phyloP scores from a whole-genome alignment of 2,113 vertebrate genomes.

The Nycticebus coucang region DNA sequence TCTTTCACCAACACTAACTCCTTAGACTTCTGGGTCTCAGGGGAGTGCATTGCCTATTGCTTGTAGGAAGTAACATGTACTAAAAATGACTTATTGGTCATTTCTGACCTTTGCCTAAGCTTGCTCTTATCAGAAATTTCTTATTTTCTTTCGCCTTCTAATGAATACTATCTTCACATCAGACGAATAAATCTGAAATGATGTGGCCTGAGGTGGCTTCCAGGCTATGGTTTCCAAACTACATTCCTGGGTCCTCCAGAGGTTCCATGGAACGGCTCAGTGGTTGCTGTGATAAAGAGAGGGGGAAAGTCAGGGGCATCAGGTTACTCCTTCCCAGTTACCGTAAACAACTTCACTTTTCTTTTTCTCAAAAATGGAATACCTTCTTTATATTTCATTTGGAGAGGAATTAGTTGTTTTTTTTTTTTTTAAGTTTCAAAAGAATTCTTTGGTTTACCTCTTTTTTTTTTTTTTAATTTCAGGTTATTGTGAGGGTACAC shows the following conservation, averaged over 20 bases:
- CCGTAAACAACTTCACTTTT: neutral
- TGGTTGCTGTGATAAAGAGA: neutral
- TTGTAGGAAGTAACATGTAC: neutral
- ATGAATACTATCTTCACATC: neutral
- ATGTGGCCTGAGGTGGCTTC: neutral
- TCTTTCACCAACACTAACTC: neutral
- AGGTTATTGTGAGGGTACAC: too few species aligned
- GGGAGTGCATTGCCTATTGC: neutral
- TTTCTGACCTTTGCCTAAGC: neutral
- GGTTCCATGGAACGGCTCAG: neutral
- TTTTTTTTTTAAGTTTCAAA: neutral
- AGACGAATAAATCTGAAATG: neutral
- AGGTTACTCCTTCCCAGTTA: neutral
- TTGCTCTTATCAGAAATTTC: neutral
- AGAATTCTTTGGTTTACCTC: neutral
- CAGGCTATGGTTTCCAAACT: neutral
- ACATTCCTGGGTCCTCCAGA: neutral
- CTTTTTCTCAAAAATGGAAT: neutral
- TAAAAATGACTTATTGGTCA: neutral
- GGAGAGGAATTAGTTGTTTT: rapidly evolving
- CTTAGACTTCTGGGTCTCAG: neutral
- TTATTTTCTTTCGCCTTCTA: neutral
- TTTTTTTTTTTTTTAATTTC: neutral
- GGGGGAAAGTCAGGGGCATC: neutral
- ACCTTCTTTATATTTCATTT: neutral